Percentiles rank a stretch among this genome's conserved stretches.
Evolutionary conservation across 2,797 vertebrate species (phyloP).

Genomic region (Calcarius lapponicus): DNA sequence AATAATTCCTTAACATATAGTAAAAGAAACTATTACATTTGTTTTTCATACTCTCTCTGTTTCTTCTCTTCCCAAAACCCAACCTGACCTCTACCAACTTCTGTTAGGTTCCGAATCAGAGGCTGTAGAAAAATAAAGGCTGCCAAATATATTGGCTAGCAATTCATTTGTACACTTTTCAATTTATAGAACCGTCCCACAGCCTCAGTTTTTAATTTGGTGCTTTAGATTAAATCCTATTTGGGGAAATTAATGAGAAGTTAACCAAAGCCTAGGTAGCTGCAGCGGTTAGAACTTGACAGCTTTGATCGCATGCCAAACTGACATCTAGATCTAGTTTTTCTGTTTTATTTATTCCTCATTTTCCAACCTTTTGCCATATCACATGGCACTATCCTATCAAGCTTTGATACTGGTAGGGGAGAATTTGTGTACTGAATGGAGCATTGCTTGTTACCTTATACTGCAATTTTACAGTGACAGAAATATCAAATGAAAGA

Average conservation of each 20-base stretch:
- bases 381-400: constrained; percentile 4
- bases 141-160: constrained; percentile 19
- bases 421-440: constrained; percentile 41
- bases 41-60: neutral
- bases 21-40: neutral
- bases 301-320: constrained; percentile 43
- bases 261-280: constrained; percentile 62
- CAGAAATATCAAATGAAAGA: neutral
- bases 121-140: constrained; percentile 32
- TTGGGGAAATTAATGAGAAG: constrained; percentile 65
- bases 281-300: constrained; percentile 40
- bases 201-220: constrained; percentile 67
- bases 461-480: constrained; percentile 21
- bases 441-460: constrained; percentile 39
- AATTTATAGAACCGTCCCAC: constrained; percentile 41
- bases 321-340: constrained; percentile 49
- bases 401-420: neutral
- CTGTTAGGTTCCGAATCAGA: neutral
- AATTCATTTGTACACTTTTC: constrained; percentile 65
- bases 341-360: neutral
- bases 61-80: neutral
- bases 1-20: neutral
- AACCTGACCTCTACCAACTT: neutral
- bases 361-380: constrained; percentile 13
- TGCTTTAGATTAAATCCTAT: constrained; percentile 60